Evolutionary conservation across 2,113 vertebrate species (phyloP), one percentile per base, ranked within the genome.

Genomic region (Centrocercus urophasianus): DNA sequence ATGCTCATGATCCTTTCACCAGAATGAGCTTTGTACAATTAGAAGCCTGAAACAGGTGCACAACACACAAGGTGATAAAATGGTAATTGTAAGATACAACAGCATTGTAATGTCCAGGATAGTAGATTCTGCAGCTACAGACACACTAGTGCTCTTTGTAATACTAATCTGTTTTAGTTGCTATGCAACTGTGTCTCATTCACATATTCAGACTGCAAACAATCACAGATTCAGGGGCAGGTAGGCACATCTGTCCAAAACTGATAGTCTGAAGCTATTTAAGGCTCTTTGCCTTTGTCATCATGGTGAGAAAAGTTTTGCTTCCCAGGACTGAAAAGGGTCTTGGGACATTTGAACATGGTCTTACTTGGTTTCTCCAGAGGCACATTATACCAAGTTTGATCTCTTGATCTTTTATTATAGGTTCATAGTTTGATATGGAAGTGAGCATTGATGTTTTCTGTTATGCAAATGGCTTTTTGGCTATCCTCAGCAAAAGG

Each of bases 21-120:
- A 97, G 93, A 96, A 98, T 95, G 95, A 98, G 97, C 88, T 97
- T 95, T 96, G 89, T 96, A 91, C 96, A 97, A 96, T 97, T 96
- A 97, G 61, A 95, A 96, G 72, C 93, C 63, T 91, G 64, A 86
- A 95, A 97, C 94, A 97, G 88, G 94, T 96, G 90, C 21, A 0
- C 92, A 94, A 96, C 79, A 94, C 88, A 76, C 77, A 90, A 95
- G 96, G 95, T 97, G 96, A 98, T 98, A 96, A 97, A 97, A 97
- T 89, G 94, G 85, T 96, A 96, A 97, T 91, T 85, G 70, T 91
- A 87, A 78, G 8, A 78, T 88, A 90, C 92, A 88, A 90, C 95
- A 93, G 90, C 91, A 96, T 72, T 66, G 90, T 84, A 67, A 81
- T 13, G 32, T 81, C 64, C 64, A 65, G 82, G 59, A 69, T 72